A percentile compares a stretch with the other conserved stretches of the same genome.
These are phyloP conservation scores for Oxygymnocypris stewartii DNA, from an alignment of 2,113 vertebrate species.

Conservation along the genomic window DNA sequence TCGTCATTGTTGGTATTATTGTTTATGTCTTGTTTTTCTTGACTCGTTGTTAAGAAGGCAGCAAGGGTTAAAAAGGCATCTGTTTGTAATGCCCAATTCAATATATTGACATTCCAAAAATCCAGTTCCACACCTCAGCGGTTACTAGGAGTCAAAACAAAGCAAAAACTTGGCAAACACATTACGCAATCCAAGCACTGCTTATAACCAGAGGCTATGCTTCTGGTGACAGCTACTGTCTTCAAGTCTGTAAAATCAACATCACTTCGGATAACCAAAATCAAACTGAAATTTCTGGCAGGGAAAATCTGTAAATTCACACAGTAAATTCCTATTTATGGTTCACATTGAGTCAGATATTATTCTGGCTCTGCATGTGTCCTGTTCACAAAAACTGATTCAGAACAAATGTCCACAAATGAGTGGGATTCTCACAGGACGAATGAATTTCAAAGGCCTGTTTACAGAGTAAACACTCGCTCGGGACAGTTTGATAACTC, in stretches of 20 bases:
- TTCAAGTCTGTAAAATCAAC: neutral
- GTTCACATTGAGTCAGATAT: neutral
- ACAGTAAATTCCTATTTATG: neutral
- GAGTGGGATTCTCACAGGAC: conserved; percentile 35
- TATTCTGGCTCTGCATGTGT: neutral
- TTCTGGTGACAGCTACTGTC: neutral
- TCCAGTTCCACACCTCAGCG: neutral
- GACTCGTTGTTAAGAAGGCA: neutral
- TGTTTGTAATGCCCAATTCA: neutral
- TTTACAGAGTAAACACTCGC: conserved; percentile 47
- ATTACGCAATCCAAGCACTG: neutral
- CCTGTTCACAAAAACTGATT: neutral
- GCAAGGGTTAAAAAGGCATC: neutral
- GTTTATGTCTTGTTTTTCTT: neutral
- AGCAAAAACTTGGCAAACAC: neutral
- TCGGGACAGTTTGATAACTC: conserved; percentile 31
- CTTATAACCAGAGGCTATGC: neutral
- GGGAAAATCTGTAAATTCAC: neutral
- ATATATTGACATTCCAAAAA: neutral
- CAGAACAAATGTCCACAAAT: neutral
- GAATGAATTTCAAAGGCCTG: conserved; percentile 30
- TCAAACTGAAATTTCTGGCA: neutral
- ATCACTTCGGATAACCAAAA: neutral
- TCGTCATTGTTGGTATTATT: conserved; percentile 6
- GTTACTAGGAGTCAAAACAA: conserved; percentile 16